Evolutionary conservation across 2,797 vertebrate species (phyloP).

Genomic region (Columba guinea): DNA sequence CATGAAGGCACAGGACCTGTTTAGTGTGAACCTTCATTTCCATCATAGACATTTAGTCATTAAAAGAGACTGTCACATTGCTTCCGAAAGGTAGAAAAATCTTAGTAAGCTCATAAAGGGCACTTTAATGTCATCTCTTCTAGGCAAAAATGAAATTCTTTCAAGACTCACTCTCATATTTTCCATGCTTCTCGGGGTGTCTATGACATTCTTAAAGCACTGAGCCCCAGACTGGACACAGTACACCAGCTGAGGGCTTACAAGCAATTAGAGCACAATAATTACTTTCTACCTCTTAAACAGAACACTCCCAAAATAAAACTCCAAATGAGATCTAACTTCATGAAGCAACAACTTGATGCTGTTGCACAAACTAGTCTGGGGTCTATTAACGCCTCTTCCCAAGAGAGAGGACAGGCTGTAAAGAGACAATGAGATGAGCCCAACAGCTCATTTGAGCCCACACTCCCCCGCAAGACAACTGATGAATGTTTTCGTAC

Average conservation of each 20-base stretch:
- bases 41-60: rapidly evolving
- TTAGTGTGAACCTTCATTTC: neutral
- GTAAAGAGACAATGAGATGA: neutral
- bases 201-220: neutral
- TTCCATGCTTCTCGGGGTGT: neutral
- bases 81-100: neutral
- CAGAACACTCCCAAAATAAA: neutral
- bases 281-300: neutral
- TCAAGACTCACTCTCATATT: neutral
- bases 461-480: neutral
- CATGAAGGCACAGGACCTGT: neutral
- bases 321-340: neutral
- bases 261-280: neutral
- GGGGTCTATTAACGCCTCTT: neutral
- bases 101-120: neutral
- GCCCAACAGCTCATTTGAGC: neutral
- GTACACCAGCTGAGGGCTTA: neutral
- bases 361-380: neutral
- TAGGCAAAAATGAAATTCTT: neutral
- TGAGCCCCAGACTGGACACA: neutral
- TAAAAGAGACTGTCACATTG: neutral
- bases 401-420: neutral
- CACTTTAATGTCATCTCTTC: neutral
- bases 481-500: neutral
- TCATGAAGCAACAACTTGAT: neutral